Evolutionary conservation across 2,797 vertebrate species (phyloP), one percentile per base, ranked within the genome.

Genomic region (Antennarius maculatus): DNA sequence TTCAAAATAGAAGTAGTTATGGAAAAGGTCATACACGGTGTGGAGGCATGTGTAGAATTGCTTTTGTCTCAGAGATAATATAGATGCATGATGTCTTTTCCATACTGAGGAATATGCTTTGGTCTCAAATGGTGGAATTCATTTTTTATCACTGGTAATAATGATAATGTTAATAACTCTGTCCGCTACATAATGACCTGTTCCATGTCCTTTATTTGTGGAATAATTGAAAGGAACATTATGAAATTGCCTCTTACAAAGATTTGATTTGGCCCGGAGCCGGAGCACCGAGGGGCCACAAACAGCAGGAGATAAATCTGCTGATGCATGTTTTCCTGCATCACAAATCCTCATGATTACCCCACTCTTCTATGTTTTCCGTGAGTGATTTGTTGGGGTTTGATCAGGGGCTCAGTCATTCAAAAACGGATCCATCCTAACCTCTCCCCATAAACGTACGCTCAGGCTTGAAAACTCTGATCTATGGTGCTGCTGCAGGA

Each of bases 401-500:
- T 85, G 79, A 91, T 89, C 88, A 75, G 79, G 48, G 8, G 81
- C 79, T 83, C 78, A 80, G 76, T 85, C 83, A 76, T 80, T 89
- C 81, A 84, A 83, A 88, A 86, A 87, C 74, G 77, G 78, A 84
- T 90, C 79, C 54, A 58, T 87, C 85, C 83, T 70, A 69, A 82
- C 84, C 81, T 77, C 69, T 79, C 74, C 61, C 59, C 71, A 64
- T 34, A 64, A 86, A 72, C 66, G 80, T 67, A 74, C 28, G 65
- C 81, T 77, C 77, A 41, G 82, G 84, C 88, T 85, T 47, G 73
- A 86, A 88, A 90, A 83, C 82, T 89, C 87, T 92, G 89, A 93
- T 93, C 90, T 90, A 91, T 87, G 85, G 81, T 56, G 58, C 86
- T 74, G 84, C 84, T 63, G 82, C 77, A 81, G 88, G 90, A 92